Evolutionary conservation across 2,888 invertebrate genomes (phyloP), one percentile per base, ranked within the genome.

Genomic region (Cephus nigrinus): DNA sequence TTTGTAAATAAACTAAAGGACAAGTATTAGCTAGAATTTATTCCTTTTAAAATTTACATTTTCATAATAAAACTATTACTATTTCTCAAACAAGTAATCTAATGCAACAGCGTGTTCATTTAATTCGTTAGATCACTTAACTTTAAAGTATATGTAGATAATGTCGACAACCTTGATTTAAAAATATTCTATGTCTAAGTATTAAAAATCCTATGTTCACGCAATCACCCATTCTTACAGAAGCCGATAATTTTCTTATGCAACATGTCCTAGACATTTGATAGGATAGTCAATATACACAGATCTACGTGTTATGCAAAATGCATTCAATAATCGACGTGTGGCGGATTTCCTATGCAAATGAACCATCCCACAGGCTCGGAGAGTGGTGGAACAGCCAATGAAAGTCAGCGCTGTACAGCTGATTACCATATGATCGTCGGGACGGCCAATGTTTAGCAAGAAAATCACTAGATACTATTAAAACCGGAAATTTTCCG

Each of bases 381-480:
- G 55, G 9, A 15, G 40, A 55, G 55, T 55, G 55, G 2, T 9
- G 74, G 15, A 34, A 30, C 23, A 74, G 23, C 74, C 74, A 74
- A 34, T 74, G 34, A 34, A n/a, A 74, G 23, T 12, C 23, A 31
- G 5, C 15, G 74, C 68, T 35, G 31, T 79, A 87, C 89, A 89
- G 89, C 89, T 89, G 89, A 89, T 86, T 86, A 84, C 86, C 89
- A 89, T 88, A 89, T 89, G 89, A 89, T 89, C 87, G 85, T 34
- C 82, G 86, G 77, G 35, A 79, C 55, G 33, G 83, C 80, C 87
- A 89, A 88, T 86, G 5, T 69, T n/a, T 0, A 4, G 1, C 11
- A 55, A 74, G 75, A 76, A 83, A 79, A 79, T 75, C 77, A 36
- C 76, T 78, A 5, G 31, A 35, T 31, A 35, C 33, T 32, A 55